A percentile compares a stretch with the other conserved stretches of the same genome.
Conservation (phyloP, 2,797 vertebrate species). For the Philypnodon macrostomus region DNA sequence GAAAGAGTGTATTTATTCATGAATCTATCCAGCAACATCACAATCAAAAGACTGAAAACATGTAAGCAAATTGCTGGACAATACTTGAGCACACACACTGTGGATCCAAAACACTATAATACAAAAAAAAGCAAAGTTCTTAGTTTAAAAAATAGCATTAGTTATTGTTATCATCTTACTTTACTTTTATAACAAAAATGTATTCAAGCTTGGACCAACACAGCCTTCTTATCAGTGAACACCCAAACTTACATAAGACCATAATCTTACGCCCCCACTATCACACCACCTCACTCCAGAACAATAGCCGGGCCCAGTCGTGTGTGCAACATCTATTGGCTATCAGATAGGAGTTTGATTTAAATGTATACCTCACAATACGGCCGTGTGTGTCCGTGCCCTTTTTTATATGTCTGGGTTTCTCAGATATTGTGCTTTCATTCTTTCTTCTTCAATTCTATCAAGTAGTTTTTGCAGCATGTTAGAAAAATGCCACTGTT, state of each 20-base stretch:
- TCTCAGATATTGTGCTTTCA: slow-evolving; percentile 6
- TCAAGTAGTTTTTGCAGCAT: not conserved
- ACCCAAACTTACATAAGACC: slow-evolving; percentile 45
- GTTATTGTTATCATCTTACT: not conserved
- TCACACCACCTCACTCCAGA: slow-evolving; percentile 33
- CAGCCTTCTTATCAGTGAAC: slow-evolving; percentile 34
- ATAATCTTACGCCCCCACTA: slow-evolving; percentile 35
- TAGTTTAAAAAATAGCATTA: too few relatives aligned
- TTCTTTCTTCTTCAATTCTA: not conserved
- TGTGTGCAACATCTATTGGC: slow-evolving; percentile 13
- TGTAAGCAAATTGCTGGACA: too few relatives aligned
- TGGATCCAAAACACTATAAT: too few relatives aligned
- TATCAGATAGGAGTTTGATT: slow-evolving; percentile 21
- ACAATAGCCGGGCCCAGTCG: slow-evolving; percentile 35
- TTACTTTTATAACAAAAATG: not conserved
- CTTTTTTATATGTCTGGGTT: not conserved
- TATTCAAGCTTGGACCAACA: slow-evolving; percentile 2
- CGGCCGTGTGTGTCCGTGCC: slow-evolving; percentile 19
- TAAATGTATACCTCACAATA: slow-evolving; percentile 14
- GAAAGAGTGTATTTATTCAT: too few relatives aligned
- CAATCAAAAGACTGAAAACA: too few relatives aligned
- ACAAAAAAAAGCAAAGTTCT: too few relatives aligned
- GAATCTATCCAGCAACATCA: too few relatives aligned
- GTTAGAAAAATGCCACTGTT: slow-evolving; percentile 6
- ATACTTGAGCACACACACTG: too few relatives aligned